A percentile compares a stretch with the other conserved stretches of the same genome.
These are phyloP conservation scores for Chorisops tibialis DNA, from an alignment of 2,888 invertebrate genomes.

Conservation along the genomic window DNA sequence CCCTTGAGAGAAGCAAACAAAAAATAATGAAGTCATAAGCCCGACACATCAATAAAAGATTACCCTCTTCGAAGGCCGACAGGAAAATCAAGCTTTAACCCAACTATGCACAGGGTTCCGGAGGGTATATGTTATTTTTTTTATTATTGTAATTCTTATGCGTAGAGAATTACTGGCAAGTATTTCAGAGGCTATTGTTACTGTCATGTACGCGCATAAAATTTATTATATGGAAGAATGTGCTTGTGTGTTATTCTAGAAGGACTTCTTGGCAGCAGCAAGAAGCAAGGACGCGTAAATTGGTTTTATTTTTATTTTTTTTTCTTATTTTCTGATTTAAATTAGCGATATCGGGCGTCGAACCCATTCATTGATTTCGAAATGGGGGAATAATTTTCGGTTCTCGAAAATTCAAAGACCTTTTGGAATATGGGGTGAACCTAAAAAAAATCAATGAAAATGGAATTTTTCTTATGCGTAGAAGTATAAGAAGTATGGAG, in stretches of 20 bases:
- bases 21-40: conserved; percentile 21
- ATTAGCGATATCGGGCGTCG: conserved; percentile 17
- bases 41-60: conserved; percentile 23
- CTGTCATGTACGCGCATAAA: too few relatives aligned
- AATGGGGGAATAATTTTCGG: not conserved
- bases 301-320: not conserved
- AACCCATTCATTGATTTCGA: conserved; percentile 10
- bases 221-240: too few relatives aligned
- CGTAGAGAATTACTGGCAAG: too few relatives aligned
- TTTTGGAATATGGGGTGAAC: too few relatives aligned
- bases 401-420: not conserved
- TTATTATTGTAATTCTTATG: too few relatives aligned
- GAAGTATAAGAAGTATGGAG: too few relatives aligned
- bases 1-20: too few relatives aligned
- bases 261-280: too few relatives aligned
- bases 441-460: conserved; percentile 2
- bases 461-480: too few relatives aligned
- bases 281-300: not conserved
- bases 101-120: not conserved
- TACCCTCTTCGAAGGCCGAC: not conserved
- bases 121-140: too few relatives aligned
- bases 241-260: too few relatives aligned
- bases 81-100: not conserved
- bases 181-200: too few relatives aligned
- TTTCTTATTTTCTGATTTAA: conserved; percentile 8